phyloP scores from a whole-genome alignment of 2,888 invertebrate genomes.

The Ectropis crepuscularia region DNA sequence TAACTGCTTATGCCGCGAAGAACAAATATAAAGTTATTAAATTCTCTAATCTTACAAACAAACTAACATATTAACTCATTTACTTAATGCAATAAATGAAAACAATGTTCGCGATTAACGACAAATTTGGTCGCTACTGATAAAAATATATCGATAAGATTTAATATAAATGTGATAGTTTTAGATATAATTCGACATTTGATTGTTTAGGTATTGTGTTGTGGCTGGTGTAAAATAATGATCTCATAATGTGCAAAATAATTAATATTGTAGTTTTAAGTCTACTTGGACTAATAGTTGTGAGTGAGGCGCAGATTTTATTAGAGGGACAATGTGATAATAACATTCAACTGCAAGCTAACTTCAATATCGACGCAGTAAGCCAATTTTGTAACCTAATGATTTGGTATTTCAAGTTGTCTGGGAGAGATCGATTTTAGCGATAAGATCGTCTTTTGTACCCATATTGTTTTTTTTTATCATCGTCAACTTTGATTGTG shows the following conservation, averaged over 20 bases:
- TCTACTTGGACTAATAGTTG: constrained; percentile 54
- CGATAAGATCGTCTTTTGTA: too few relatives aligned
- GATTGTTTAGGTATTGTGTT: constrained; percentile 53
- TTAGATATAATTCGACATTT: constrained; percentile 57
- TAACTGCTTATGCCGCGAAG: too few relatives aligned
- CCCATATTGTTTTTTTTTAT: too few relatives aligned
- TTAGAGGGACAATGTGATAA: constrained; percentile 65
- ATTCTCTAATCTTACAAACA: background rate
- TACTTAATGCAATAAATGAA: constrained; percentile 10
- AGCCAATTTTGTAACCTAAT: constrained; percentile 38
- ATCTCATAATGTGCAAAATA: constrained; percentile 61
- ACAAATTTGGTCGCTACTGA: constrained; percentile 19
- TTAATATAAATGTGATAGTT: constrained; percentile 60
- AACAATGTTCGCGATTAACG: constrained; percentile 31
- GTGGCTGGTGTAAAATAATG: constrained; percentile 56
- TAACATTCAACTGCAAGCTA: constrained; percentile 42
- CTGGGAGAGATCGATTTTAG: too few relatives aligned
- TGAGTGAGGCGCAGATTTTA: constrained; percentile 61
- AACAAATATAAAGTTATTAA: too few relatives aligned
- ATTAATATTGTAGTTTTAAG: constrained; percentile 54
- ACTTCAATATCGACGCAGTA: constrained; percentile 58
- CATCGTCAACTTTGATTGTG: too few relatives aligned
- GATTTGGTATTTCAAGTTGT: too few relatives aligned
- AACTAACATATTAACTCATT: constrained; percentile 1
- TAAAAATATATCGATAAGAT: constrained; percentile 54